Evolutionary conservation across 2,888 invertebrate genomes (phyloP), one percentile per base, ranked within the genome.

Genomic region (Mayetiola destructor): DNA sequence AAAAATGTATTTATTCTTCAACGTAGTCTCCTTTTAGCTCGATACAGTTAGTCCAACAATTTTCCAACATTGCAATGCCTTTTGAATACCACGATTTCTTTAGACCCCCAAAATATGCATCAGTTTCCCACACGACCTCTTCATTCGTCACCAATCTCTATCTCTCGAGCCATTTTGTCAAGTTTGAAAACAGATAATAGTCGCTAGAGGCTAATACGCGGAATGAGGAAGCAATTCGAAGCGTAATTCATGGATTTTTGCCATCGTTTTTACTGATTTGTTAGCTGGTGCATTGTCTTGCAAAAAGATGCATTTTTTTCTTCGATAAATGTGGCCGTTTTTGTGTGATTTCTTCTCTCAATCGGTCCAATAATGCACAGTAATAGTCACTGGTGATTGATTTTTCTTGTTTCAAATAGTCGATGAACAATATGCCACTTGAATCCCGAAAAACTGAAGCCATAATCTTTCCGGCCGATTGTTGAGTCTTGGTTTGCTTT

Each of bases 391-490:
- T 61, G 18, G 57, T 65, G 59, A 66, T 64, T 1, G 64, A 65
- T 63, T 61, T 64, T 37, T 64, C 63, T 56, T 66, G 65, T 61
- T 65, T 53, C 27, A 68, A 62, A 59, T 65, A 66, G 56, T 68
- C 66, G 53, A 65, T 64, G 58, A 61, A 60, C 6, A 67, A 61
- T 14, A 66, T 59, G 21, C 64, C 64, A 40, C 61, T 62, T 12
- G 62, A 55, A 66, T 68, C 64, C 65, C 65, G 66, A 60, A 68
- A 66, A 60, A 66, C 61, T 1, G 64, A 61, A 5, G 64, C 64
- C 64, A 68, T 62, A 53, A 66, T 61, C 59, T 66, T 66, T 9
- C 63, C 62, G 57, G 65, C 62, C 23, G 62, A 65, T 52, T 30
- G 58, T 54, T 60, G 59, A 2, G 61, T 60, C 60, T 64, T 64